Conservation (phyloP, 2,888 invertebrate species). For the Phoenoteleia sp. region DNA sequence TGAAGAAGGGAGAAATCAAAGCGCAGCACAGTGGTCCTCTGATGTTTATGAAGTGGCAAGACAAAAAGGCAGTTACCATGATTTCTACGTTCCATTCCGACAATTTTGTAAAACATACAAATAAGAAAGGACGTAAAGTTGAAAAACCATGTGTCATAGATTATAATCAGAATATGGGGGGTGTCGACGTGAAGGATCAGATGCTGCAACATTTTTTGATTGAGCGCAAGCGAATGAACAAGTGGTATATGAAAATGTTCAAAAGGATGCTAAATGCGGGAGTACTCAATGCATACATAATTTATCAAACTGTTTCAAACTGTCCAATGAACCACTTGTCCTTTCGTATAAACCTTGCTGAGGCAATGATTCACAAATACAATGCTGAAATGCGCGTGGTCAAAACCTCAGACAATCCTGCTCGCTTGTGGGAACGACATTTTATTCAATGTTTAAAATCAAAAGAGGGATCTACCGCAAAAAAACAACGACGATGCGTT, state of each 20-base stretch:
- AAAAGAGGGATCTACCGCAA: neutral
- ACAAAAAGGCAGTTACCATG: constrained; percentile 49
- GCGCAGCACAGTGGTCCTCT: constrained; percentile 37
- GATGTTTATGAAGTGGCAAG: constrained; percentile 44
- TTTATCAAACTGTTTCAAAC: neutral
- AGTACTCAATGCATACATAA: constrained; percentile 26
- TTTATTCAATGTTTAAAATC: constrained; percentile 20
- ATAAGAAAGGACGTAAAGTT: too few species aligned
- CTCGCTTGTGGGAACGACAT: constrained; percentile 34
- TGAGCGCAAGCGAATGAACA: constrained; percentile 29
- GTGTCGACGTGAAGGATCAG: constrained; percentile 41
- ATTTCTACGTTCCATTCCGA: constrained; percentile 32
- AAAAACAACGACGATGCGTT: constrained; percentile 24
- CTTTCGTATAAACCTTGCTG: constrained; percentile 26
- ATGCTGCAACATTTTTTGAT: constrained; percentile 43
- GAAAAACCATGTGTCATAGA: too few species aligned
- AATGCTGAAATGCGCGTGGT: constrained; percentile 7
- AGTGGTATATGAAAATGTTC: constrained; percentile 39
- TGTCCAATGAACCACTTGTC: constrained; percentile 27
- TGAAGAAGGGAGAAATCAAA: constrained; percentile 39
- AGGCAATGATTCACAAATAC: constrained; percentile 11
- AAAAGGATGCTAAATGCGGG: constrained; percentile 24
- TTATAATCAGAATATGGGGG: constrained; percentile 50
- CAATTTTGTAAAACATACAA: constrained; percentile 9
- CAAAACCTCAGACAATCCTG: constrained; percentile 29